Base-by-base conservation (phyloP, 2,797 vertebrate species). In the Esox lucius region DNA sequence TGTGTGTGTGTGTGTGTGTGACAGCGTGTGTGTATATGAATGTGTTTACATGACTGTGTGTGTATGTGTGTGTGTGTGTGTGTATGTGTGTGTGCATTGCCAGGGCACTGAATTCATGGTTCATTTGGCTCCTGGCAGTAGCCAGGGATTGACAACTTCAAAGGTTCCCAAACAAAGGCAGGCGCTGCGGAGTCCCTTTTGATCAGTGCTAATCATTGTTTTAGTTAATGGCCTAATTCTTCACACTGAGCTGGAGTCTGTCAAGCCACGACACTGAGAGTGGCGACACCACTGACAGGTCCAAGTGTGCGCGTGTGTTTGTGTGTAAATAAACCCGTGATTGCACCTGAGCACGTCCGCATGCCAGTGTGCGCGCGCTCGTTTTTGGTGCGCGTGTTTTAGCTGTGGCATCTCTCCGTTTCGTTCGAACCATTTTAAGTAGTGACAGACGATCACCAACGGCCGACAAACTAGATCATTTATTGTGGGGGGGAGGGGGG, bases 191-290 rank as follows among this genome's bases (percentile, higher is more conserved):
- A 77, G 56, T 70, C 59, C 76, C 80, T 86, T 88, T 90, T 85
- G 83, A 89, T 91, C 86, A 81, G 51, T 2, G 79, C 82, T 85
- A 84, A 90, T 90, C 81, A 77, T 81, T 82, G 82, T 87, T 88
- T 88, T 78, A 80, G 72, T 82, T 87, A 88, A 91, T 87, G 83
- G 76, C 78, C 85, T 88, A 73, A 84, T 87, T 78, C 67, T 78
- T 49, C 65, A 73, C 39, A 51, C 73, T 68, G 53, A 48, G 31
- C 61, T 6, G 77, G 28, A 53, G 49, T 68, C 70, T 75, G 62
- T 66, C 48, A 24, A 39, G 42, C 53, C 19, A 6, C 19, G 26
- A 68, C 77, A 51, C 59, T 7, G 16, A 39, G 70, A 35, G 12
- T 28, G 35, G 19, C 1, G 12, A n/a, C 13, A 35, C 28, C 42